Evolutionary conservation across 2,888 invertebrate genomes (phyloP), one percentile per base, ranked within the genome.

Genomic region (Spisula subtruncata): DNA sequence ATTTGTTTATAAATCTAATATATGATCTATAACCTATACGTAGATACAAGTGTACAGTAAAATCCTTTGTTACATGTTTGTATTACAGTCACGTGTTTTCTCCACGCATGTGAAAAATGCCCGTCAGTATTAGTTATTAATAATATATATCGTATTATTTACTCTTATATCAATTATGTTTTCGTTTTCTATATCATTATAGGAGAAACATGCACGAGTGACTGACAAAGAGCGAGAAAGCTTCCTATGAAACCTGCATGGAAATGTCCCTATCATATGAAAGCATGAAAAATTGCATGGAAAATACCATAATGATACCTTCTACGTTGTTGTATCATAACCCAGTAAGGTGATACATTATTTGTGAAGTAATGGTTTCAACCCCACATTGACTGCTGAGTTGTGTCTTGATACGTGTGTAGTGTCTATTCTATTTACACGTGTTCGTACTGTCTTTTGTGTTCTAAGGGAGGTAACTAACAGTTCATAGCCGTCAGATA

Each of bases 181-280:
- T 32, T 41, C 14, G 79, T 83, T 80, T 87, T 80, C n/a, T 89
- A 80, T 89, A 79, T 85, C 41, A 54, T 92, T 91, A 29, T 90
- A 92, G 92, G 92, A 92, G 85, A 87, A 85, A 79, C 83, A 85
- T 85, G 90, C 83, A 16, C 83, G 86, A 79, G 89, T 89, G 85
- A 91, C 79, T n/a, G 92, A 92, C 79, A 92, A 92, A 56, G 92
- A 92, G 84, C 83, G 92, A 20, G 92, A 92, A 82, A 92, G 91
- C 86, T 92, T 92, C 90, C 89, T 92, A 41, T 92, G 66, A 83
- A n/a, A 14, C 83, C 75, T 75, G 75, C 75, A 75, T 75, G 75
- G 75, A 75, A 41, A 75, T 75, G 75, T 35, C 75, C 75, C 32
- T 32, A 75, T 35, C 75, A 16, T 75, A 18, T 75, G 75, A 75